These are phyloP conservation scores for Muntiacus reevesi DNA, from an alignment of 2,113 vertebrate genomes.

Conservation along the genomic window DNA sequence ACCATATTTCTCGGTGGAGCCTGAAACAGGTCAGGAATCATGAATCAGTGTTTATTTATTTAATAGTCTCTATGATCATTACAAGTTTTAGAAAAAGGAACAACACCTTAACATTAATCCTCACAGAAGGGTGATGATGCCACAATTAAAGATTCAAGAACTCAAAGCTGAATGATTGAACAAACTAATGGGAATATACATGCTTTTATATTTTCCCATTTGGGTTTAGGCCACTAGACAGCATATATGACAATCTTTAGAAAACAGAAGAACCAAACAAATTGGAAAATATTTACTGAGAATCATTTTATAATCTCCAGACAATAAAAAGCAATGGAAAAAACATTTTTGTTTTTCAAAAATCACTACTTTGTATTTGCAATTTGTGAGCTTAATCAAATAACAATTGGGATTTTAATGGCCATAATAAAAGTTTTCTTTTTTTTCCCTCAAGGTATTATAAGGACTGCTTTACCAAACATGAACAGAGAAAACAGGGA, in stretches of 20 bases:
- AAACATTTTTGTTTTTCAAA: not conserved
- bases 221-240: not conserved
- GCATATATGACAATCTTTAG: not conserved
- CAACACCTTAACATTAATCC: not conserved
- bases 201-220: not conserved
- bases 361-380: not conserved
- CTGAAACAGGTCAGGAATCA: conserved; percentile 85
- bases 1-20: conserved; percentile 88
- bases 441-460: conserved; percentile 80
- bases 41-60: not conserved
- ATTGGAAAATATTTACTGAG: not conserved
- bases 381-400: not conserved
- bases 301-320: not conserved
- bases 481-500: conserved; percentile 89
- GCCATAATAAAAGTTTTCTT: not conserved
- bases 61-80: not conserved
- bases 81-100: not conserved
- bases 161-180: not conserved
- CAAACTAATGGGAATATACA: not conserved
- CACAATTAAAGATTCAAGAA: not conserved
- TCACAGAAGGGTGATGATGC: not conserved
- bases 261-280: not conserved
- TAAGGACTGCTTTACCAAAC: conserved; percentile 86
- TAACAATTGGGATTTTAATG: not conserved
- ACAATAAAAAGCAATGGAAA: not conserved